Percentiles rank a stretch among this genome's conserved stretches.
Conservation (phyloP, 2,113 vertebrate species). For the cattle (Bos taurus) region DNA sequence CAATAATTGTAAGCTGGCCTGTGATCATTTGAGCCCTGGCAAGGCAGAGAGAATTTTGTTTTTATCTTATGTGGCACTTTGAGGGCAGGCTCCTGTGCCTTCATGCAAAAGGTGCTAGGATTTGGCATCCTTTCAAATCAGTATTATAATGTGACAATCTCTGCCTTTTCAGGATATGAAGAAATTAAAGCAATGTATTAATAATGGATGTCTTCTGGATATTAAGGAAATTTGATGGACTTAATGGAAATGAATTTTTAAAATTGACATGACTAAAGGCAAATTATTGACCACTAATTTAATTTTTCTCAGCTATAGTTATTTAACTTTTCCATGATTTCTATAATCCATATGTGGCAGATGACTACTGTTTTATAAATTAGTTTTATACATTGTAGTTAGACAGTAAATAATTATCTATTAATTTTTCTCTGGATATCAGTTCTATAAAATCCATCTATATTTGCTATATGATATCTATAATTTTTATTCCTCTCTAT, state of each 20-base stretch:
- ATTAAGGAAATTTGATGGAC: neutral
- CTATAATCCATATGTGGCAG: neutral
- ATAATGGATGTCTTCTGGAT: neutral
- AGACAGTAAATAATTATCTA: neutral
- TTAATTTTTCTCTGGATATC: neutral
- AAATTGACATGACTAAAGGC: neutral
- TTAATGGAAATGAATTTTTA: neutral
- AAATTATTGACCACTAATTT: neutral
- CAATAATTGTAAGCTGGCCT: neutral
- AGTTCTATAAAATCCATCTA: neutral
- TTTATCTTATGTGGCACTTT: neutral
- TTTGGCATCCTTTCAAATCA: neutral
- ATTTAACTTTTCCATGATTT: neutral
- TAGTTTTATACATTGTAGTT: neutral
- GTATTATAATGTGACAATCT: no score
- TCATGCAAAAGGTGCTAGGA: neutral
- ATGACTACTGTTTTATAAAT: neutral
- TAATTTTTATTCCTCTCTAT: neutral
- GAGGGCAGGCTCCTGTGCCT: neutral
- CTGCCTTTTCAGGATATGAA: neutral
- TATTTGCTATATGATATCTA: neutral
- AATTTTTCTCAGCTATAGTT: neutral
- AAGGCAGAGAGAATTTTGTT: neutral
- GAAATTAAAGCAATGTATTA: neutral
- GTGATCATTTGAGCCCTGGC: no score